Conservation (phyloP, 2,888 invertebrate species). For the Drosophila eohydei region DNA sequence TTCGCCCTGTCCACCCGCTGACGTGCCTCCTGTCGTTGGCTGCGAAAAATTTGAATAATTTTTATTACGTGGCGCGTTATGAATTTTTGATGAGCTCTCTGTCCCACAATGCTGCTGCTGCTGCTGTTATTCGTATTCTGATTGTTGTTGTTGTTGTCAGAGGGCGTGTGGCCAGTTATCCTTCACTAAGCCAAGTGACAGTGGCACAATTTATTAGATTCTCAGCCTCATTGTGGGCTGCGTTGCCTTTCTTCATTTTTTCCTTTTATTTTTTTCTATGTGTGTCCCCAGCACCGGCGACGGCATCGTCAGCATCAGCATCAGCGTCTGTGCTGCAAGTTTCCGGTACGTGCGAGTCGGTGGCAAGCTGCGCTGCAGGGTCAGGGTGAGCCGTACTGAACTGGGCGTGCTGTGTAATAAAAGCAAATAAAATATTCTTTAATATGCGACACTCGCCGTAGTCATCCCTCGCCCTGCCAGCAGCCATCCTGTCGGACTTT, state of each 20-base stretch:
- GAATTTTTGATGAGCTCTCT: conserved; percentile 81
- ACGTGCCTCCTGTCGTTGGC: conserved; percentile 31
- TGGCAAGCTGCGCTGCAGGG: conserved; percentile 7
- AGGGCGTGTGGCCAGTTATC: conserved; percentile 80
- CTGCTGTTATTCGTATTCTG: conserved; percentile 37
- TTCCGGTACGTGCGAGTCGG: conserved; percentile 62
- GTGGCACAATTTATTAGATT: conserved; percentile 82
- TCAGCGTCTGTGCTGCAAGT: conserved; percentile 73
- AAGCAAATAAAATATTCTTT: conserved; percentile 80
- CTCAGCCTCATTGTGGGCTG: conserved; percentile 71
- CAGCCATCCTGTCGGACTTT: conserved; percentile 31
- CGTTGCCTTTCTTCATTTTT: conserved; percentile 38
- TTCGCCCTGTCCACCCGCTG: conserved; percentile 25
- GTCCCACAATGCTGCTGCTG: conserved; percentile 37
- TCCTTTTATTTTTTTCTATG: conserved; percentile 5
- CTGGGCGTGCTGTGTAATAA: conserved; percentile 74
- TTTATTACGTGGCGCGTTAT: conserved; percentile 82
- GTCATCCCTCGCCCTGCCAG: conserved; percentile 34
- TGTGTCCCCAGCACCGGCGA: conserved; percentile 32
- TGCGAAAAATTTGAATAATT: conserved; percentile 83
- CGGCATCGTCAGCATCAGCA: conserved; percentile 35
- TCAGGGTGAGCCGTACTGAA: conserved; percentile 34
- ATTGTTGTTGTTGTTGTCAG: conserved; percentile 38
- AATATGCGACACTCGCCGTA: conserved; percentile 77
- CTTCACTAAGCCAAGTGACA: conserved; percentile 82